Evolutionary conservation across 2,113 vertebrate genomes (phyloP).

Genomic region (Periophthalmus modestus): DNA sequence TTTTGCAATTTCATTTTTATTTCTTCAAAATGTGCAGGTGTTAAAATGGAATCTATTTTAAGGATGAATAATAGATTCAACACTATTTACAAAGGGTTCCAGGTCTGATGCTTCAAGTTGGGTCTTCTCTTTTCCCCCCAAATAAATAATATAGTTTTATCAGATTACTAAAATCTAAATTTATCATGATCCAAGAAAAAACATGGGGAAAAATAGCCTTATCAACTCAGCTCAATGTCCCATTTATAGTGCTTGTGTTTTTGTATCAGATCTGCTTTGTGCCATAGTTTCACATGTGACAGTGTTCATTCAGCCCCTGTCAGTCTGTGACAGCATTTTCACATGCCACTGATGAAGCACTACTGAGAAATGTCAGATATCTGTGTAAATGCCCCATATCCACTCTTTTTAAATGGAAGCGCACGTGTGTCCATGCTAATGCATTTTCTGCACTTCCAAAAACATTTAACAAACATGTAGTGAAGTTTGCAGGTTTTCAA

Average conservation of each 20-base stretch:
- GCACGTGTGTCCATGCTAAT: not conserved
- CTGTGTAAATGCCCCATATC: slow-evolving; percentile 20
- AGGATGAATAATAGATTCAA: not conserved
- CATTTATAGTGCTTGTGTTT: slow-evolving; percentile 5
- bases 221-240: slow-evolving; percentile 28
- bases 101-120: not conserved
- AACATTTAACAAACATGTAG: not conserved
- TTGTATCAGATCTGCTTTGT: slow-evolving; percentile 18
- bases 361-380: slow-evolving; percentile 14
- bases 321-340: slow-evolving; percentile 12
- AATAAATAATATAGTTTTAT: not conserved
- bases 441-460: not conserved
- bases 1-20: slow-evolving; percentile 9
- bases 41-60: not conserved
- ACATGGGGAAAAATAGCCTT: slow-evolving; percentile 18
- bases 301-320: slow-evolving; percentile 7
- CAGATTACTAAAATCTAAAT: not conserved
- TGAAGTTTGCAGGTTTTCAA: not conserved
- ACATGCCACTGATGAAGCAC: slow-evolving; percentile 7
- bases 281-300: not conserved
- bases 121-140: slow-evolving; percentile 4
- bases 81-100: not conserved
- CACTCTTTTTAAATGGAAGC: slow-evolving; percentile 9
- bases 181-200: not conserved
- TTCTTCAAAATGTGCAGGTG: not conserved